Evolutionary conservation across 2,797 vertebrate species (phyloP), one percentile per base, ranked within the genome.

Genomic region (Rhinella marina): DNA sequence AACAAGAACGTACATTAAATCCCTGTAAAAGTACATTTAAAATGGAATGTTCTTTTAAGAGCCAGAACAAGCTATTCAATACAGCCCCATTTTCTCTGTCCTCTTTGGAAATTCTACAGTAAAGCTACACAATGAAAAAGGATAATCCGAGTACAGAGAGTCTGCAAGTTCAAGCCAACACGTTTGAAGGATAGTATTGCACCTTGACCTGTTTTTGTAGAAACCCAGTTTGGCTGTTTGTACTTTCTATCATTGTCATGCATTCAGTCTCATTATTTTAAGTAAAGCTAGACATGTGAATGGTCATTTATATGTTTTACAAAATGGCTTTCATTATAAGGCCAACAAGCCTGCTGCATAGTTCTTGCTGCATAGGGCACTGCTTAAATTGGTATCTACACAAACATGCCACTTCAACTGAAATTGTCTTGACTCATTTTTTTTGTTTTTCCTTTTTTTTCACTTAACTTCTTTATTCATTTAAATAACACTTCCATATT

Each of bases 51-150:
- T 72, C 66, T 29, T 19, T 72, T 72, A 32, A 72, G 1, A 5
- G 41, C 72, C 41, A 50, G 21, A 52, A n/a, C 32, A 73, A 73
- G 32, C 17, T 11, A 10, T 73, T 48, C 70, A 73, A 73, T 7
- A 21, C 32, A 32, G 2, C 32, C 8, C 32, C 4, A 1, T 21
- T 84, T 57, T 72, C 48, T 56, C 41, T 70, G 8, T 29, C n/a
- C 19, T 84, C 52, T 61, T n/a, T 84, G 27, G 82, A 75, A 75
- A 84, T 61, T 29, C 56, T 32, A 84, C 52, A 57, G 21, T 86
- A 54, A 21, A 70, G 62, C 25, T 48, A 23, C 68, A 68, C 25
- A 86, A 56, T n/a, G 52, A 29, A 25, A 70, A 70, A 29, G 41
- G 61, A 61, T 59, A 50, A 41, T 81, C 17, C 80, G 5, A 50